Evolutionary conservation across 2,888 invertebrate species (phyloP), one percentile per base, ranked within the genome.

Genomic region (Acleris literana): DNA sequence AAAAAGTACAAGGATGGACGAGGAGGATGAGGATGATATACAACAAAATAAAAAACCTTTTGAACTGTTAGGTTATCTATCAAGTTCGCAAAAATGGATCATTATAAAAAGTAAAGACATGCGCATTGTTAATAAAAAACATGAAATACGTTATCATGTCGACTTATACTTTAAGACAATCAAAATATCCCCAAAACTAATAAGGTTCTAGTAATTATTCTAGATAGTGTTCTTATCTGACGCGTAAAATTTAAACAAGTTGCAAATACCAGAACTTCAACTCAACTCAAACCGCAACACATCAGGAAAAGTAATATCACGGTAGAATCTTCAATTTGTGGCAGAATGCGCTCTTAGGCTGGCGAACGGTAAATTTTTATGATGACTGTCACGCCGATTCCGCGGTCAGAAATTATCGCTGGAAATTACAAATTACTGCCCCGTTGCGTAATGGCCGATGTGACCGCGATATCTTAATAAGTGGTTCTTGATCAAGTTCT

Each of bases 401-500:
- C 70, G 71, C 72, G 76, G 70, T 69, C 78, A 77, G 79, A 74
- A 80, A 85, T 86, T 85, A 85, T 78, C 72, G 75, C 73, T 75
- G 73, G 80, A 82, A 84, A 86, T 84, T 84, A 79, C 80, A 82
- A 84, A 86, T 84, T 84, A 79, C 80, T 79, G 76, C 78, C 77
- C 72, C 75, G 78, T 82, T 83, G 82, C 82, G 81, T 89, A 88
- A 88, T 87, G 81, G 82, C 74, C 79, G 86, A 88, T 88, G 83
- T 87, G 87, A 86, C 88, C 87, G 81, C 83, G 86, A 88, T 91
- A 90, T 89, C 89, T 88, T 90, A 90, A 91, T 91, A 90, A 89
- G 87, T 84, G 88, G 88, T 84, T 89, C 79, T 82, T 83, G 88
- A 89, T 90, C 89, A 86, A 83, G 84, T 84, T 85, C 78, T 81